Base-by-base conservation (phyloP, 2,888 invertebrate species). In the Blomia tropicalis region DNA sequence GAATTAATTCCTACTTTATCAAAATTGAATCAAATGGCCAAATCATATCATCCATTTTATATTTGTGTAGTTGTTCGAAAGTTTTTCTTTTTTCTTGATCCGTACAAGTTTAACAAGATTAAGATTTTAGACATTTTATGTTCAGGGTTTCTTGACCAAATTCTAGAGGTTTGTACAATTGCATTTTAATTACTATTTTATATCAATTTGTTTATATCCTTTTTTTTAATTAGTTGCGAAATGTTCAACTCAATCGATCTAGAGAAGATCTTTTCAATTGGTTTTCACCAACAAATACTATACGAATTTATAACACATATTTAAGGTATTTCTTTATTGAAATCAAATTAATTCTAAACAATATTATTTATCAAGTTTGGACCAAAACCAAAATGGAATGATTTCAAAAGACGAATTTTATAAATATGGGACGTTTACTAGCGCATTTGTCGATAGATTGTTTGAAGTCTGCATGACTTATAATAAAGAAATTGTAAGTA, bases 401-500 rank as follows among this genome's bases (percentile, higher is more conserved):
- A 79, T 96, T 1, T 91, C 86, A 72, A 85, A 88, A 72, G 81
- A 84, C 62, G 95, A 95, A 74, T 75, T 95, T 54, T 83, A n/a
- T 22, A 61, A 43, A 43, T 56, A 89, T 0, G 91, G 92, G 2
- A 90, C 90, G 0, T 75, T 95, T 11, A 95, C 93, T 0, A 81
- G 83, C 47, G 86, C 87, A 0, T 96, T 95, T 75, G 79, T 95
- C 2, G 87, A 90, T 70, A 79, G 92, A 41, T 87, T 95, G 0
- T 95, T 92, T 76, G 90, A 93, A 73, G 92, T 92, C 71, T 92
- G 90, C 70, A 79, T 92, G 2, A 95, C 93, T 0, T 93, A 91
- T 73, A 87, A 90, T 58, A 64, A 65, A 62, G 67, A 68, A 66
- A 67, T 68, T 64, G 68, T 68, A 56, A 63, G 41, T 74, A 74